A percentile compares a stretch with the other conserved stretches of the same genome.
phyloP scores from a whole-genome alignment of 2,888 invertebrate species.

The Hermaeophaga mercurialis region DNA sequence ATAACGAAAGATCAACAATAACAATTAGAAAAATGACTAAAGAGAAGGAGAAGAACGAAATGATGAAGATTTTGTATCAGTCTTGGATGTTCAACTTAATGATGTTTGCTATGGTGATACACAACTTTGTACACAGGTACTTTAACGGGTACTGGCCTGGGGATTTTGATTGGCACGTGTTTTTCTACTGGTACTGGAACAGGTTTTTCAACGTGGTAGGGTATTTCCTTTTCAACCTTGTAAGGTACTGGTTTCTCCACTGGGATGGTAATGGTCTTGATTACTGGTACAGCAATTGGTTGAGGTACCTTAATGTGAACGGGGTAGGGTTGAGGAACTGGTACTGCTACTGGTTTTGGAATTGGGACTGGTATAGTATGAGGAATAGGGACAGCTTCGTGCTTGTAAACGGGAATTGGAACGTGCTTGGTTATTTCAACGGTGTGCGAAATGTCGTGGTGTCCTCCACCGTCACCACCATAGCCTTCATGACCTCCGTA shows the following conservation, averaged over 20 bases:
- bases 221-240: slow-evolving; percentile 69
- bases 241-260: slow-evolving; percentile 76
- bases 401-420: slow-evolving; percentile 61
- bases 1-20: slow-evolving; percentile 33
- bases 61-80: slow-evolving; percentile 40
- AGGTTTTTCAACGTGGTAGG: slow-evolving; percentile 70
- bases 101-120: slow-evolving; percentile 70
- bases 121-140: slow-evolving; percentile 75
- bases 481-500: slow-evolving; percentile 47
- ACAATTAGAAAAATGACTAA: slow-evolving; percentile 30
- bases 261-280: slow-evolving; percentile 71
- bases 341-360: slow-evolving; percentile 71
- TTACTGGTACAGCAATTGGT: slow-evolving; percentile 70
- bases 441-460: slow-evolving; percentile 61
- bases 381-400: slow-evolving; percentile 58
- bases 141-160: slow-evolving; percentile 72
- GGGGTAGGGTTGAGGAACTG: slow-evolving; percentile 71
- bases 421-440: slow-evolving; percentile 72
- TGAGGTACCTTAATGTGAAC: slow-evolving; percentile 72
- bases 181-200: slow-evolving; percentile 73
- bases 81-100: slow-evolving; percentile 47
- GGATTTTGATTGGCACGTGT: slow-evolving; percentile 70
- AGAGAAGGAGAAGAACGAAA: slow-evolving; percentile 28
- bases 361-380: slow-evolving; percentile 66
- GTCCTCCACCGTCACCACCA: slow-evolving; percentile 46